Percentiles rank a stretch among this genome's conserved stretches.
Conservation (phyloP, 1,140 invertebrate species). For the Drosophila ambigua region DNA sequence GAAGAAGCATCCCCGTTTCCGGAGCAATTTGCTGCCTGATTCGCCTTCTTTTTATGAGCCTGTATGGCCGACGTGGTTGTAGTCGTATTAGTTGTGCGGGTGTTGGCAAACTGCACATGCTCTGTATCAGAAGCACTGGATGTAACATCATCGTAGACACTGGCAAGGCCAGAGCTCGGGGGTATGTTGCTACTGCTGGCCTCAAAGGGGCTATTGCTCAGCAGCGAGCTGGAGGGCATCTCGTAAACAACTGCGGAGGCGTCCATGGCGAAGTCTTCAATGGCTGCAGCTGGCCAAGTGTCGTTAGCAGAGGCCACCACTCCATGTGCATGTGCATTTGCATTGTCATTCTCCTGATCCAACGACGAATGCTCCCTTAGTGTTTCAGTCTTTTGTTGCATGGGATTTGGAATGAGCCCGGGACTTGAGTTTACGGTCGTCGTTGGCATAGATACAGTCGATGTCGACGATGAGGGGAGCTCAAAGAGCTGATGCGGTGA, state of each 20-base stretch:
- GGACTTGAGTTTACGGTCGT: slow-evolving; percentile 10
- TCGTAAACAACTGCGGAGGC: slow-evolving; percentile 42
- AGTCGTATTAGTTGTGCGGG: slow-evolving; percentile 77
- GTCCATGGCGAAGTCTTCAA: slow-evolving; percentile 70
- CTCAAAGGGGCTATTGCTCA: slow-evolving; percentile 65
- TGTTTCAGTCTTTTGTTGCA: slow-evolving; percentile 69
- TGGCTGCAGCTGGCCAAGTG: slow-evolving; percentile 62
- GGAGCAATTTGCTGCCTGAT: slow-evolving; percentile 33
- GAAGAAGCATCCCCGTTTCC: slow-evolving; percentile 23
- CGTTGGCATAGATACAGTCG: slow-evolving; percentile 20
- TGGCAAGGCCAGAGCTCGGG: neutral
- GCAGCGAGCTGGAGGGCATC: slow-evolving; percentile 59
- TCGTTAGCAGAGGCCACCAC: slow-evolving; percentile 19
- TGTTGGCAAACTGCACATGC: slow-evolving; percentile 75
- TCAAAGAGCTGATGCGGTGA: slow-evolving; percentile 47
- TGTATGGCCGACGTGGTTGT: slow-evolving; percentile 72
- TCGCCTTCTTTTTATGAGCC: slow-evolving; percentile 65
- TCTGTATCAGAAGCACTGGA: slow-evolving; percentile 74
- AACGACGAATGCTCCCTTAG: slow-evolving; percentile 1
- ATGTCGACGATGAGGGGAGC: slow-evolving; percentile 57
- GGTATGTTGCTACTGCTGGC: slow-evolving; percentile 28
- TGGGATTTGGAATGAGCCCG: slow-evolving; percentile 50
- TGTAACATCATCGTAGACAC: slow-evolving; percentile 65
- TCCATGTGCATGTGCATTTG: slow-evolving; percentile 15
- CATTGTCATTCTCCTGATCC: slow-evolving; percentile 17